A percentile compares a stretch with the other conserved stretches of the same genome.
Evolutionary conservation across 2,113 vertebrate genomes (phyloP).

Genomic region (Tricholaema leucomelas): DNA sequence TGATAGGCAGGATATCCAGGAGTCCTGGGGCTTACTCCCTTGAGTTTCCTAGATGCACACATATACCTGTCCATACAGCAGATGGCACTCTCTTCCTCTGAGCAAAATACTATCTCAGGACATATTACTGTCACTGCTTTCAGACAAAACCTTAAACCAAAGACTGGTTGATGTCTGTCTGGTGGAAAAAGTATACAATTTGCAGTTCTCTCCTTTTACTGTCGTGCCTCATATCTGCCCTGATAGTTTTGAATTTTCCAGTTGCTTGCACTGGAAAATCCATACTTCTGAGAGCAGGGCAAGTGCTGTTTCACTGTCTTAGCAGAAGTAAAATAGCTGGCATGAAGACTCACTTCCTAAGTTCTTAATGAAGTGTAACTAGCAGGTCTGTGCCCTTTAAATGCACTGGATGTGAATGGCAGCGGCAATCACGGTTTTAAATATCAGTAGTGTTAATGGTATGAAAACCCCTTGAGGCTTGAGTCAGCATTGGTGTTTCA

Average conservation of each 20-base stretch:
- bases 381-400: background rate
- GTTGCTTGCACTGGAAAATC: background rate
- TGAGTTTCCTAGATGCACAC: background rate
- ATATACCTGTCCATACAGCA: background rate
- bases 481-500: background rate
- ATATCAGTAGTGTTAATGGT: background rate
- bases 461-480: background rate
- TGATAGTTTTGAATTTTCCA: background rate
- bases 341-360: background rate
- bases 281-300: background rate
- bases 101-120: background rate
- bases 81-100: constrained; percentile 36
- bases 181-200: background rate
- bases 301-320: background rate
- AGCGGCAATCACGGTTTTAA: background rate
- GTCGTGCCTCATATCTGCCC: background rate
- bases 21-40: background rate
- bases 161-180: background rate
- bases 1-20: background rate
- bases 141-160: background rate
- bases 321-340: background rate
- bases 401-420: background rate
- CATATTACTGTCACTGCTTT: background rate
- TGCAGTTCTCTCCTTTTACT: background rate
- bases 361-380: background rate